Evolutionary conservation across 2,888 invertebrate species (phyloP).

Genomic region (Hipparchia sbordonii): DNA sequence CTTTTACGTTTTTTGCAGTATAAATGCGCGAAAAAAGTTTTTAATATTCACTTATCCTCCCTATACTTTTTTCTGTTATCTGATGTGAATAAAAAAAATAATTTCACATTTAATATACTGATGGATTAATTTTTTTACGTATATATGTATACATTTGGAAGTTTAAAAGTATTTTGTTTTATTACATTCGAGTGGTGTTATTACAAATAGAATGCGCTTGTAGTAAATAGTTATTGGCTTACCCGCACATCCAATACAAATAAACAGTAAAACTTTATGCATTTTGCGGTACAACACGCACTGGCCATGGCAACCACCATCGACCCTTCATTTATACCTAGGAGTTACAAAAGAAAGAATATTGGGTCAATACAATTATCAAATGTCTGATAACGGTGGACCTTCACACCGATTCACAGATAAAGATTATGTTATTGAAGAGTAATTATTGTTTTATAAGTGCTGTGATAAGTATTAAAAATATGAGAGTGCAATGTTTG

Average conservation of each 20-base stretch:
- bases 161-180: background rate
- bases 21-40: no score
- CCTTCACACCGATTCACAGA: constrained; percentile 67
- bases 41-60: no score
- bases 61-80: no score
- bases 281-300: constrained; percentile 49
- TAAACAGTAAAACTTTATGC: constrained; percentile 48
- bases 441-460: constrained; percentile 25
- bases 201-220: background rate
- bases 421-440: constrained; percentile 35
- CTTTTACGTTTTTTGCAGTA: no score
- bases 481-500: constrained; percentile 15
- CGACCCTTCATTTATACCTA: constrained; percentile 61
- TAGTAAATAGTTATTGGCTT: constrained; percentile 33
- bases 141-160: no score
- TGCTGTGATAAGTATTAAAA: constrained; percentile 20
- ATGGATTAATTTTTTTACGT: no score
- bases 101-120: no score
- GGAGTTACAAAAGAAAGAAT: constrained; percentile 61
- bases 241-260: constrained; percentile 51
- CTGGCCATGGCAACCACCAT: constrained; percentile 39
- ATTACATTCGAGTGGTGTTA: background rate
- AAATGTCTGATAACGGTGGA: constrained; percentile 61
- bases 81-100: no score
- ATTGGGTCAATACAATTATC: constrained; percentile 66